Base-by-base conservation (phyloP, 2,797 vertebrate genomes). In the Microctenopoma lineatum region DNA sequence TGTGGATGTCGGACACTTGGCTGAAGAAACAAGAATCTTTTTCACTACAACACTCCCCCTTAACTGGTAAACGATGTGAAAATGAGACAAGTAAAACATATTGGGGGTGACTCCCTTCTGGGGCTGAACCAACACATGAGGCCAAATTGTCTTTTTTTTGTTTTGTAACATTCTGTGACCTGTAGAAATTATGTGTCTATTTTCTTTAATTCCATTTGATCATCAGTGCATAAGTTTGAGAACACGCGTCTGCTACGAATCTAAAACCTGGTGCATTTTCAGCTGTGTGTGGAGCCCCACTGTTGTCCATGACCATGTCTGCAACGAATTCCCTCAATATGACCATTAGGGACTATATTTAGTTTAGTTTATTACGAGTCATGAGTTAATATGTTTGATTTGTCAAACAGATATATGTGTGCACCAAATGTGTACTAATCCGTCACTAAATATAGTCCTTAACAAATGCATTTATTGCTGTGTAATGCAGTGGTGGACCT, bases 1-100 rank as follows among this genome's bases (percentile, higher is more conserved):
- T 90, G 84, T 69, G 73, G 69, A 70, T 70, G 77, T 85, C 58
- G 42, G 62, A 80, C 62, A 29, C 77, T 89, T 87, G 84, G 86
- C 89, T 11, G 57, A 11, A 62, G 84, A 59, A 68, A 78, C 76
- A 79, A 74, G 56, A 82, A 75, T 62, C 77, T 51, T 63, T 76
- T 84, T 81, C 69, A 63, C 27, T 63, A 11, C 75, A 79, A 84
- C 71, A 69, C 79, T 82, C 70, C 74, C 83, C 79, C 72, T 78
- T 74, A 67, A 5, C 61, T 48, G 84, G 60, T 58, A 66, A 76
- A 78, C 29, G 18, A 78, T 70, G 79, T 75, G 79, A 66, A 82
- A 77, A 77, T 55, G 73, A 85, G 79, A 70, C 54, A 59, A 68
- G 70, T 36, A 54, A 77, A 68, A 87, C 75, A 79, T 60, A 62